Conservation (phyloP, 2,113 vertebrate genomes). For the Actinemys pallida region DNA sequence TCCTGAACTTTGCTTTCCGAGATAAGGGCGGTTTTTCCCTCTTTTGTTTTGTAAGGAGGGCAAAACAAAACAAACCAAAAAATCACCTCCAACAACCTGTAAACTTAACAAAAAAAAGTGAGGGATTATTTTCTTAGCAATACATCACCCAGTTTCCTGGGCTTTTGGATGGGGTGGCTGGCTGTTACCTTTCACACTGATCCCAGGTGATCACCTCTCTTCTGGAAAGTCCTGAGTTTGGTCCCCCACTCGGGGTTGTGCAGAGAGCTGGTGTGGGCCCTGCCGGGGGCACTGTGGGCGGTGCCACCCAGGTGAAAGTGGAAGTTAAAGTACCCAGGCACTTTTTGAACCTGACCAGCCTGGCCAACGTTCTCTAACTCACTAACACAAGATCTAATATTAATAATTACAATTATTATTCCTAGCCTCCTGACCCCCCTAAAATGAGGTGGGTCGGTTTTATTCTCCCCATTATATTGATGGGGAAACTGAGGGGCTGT, state of each 20-base stretch:
- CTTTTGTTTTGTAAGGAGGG: constrained; percentile 57
- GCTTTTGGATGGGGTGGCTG: rapidly evolving
- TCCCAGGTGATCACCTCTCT: neutral
- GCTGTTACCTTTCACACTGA: neutral
- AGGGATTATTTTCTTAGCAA: neutral
- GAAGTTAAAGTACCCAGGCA: neutral
- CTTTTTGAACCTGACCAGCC: neutral
- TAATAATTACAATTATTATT: rapidly evolving
- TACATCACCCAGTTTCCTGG: rapidly evolving
- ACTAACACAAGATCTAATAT: rapidly evolving
- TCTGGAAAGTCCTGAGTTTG: neutral
- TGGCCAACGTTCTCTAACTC: neutral
- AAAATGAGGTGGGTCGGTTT: constrained; percentile 19
- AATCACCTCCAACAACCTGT: neutral
- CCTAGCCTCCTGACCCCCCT: neutral
- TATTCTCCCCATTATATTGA: neutral
- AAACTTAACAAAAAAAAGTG: neutral
- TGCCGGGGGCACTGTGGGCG: neutral
- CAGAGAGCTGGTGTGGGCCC: neutral
- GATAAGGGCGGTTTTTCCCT: constrained; percentile 71
- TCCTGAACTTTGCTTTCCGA: constrained; percentile 70
- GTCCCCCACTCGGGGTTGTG: neutral
- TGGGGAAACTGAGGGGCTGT: constrained; percentile 50
- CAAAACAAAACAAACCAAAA: neutral
- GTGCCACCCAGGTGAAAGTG: neutral